A percentile compares a stretch with the other conserved stretches of the same genome.
phyloP scores from a whole-genome alignment of 2,113 vertebrate species.

The Protomyctophum bolini region DNA sequence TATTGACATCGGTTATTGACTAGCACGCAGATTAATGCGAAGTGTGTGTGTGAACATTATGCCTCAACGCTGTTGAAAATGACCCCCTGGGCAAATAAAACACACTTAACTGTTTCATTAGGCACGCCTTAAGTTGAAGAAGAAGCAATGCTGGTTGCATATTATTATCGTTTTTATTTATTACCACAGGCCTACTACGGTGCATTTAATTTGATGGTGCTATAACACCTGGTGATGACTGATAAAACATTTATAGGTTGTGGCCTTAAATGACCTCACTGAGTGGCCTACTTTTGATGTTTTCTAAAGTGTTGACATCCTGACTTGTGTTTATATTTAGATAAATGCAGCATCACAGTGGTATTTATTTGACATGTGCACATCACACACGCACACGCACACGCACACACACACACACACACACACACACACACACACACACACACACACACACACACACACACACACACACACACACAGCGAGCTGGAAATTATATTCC shows the following conservation, averaged over 20 bases:
- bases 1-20: conserved; percentile 52
- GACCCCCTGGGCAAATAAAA: neutral
- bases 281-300: neutral
- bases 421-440: too few relatives aligned
- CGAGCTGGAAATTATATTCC: conserved; percentile 68
- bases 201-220: too few relatives aligned
- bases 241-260: too few relatives aligned
- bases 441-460: too few relatives aligned
- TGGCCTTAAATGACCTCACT: too few relatives aligned
- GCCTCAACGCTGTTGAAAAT: conserved; percentile 5
- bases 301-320: neutral
- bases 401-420: neutral
- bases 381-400: neutral
- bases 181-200: too few relatives aligned
- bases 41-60: conserved; percentile 34
- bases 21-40: conserved; percentile 46
- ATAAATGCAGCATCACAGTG: neutral
- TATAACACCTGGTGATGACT: too few relatives aligned
- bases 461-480: neutral
- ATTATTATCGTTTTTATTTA: too few relatives aligned
- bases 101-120: conserved; percentile 9
- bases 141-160: too few relatives aligned
- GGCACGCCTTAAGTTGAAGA: too few relatives aligned
- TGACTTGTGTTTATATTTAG: conserved; percentile 20
- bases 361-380: neutral